Evolutionary conservation across 35 echinoderm and acorn worm genomes (phyloP), one percentile per base, ranked within the genome.

Genomic region (Ophiothrix spiculata): DNA sequence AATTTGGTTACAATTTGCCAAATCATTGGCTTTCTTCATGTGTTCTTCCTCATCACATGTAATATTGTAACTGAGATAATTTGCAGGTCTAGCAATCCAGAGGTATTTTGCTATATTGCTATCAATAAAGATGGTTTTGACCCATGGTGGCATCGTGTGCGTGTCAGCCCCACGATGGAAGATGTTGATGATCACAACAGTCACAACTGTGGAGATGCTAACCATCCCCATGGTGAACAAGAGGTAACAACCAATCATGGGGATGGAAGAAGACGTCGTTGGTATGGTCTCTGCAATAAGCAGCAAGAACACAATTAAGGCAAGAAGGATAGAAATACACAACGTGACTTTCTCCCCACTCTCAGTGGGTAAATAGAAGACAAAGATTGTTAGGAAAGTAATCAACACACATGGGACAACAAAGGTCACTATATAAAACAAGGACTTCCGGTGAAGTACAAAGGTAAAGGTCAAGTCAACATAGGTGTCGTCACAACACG

Each of bases 141-240:
- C 95, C 95, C 95, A 98, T 0, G 75, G 33, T 23, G 91, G 84
- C 80, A 98, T 88, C 32, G 95, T 93, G 64, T 98, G 95, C 2
- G 95, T 98, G 60, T 88, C 85, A 14, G 91, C 85, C 15, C 91
- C 86, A 3, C 95, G 91, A 80, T 93, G 91, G 81, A 93, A 93
- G 35, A 98, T 78, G 85, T 98, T 93, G 35, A 98, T 93, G 38
- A 91, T 90, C 31, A 98, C 93, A 56, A 98, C 91, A 16, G 95
- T 98, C 13, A 93, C 78, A 1, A 93, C 84, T 25, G 90, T 98
- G 17, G 95, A 98, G 17, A 98, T 80, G 33, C 88, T 91, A 49
- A 98, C 95, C 83, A 98, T 93, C 17, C 84, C 91, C 95, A 98
- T 98, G 40, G 91, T 93, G 86, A 98, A 98, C 74, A 98, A 79